A percentile compares a stretch with the other conserved stretches of the same genome.
phyloP scores from a whole-genome alignment of 2,797 vertebrate species.

The Tiaroga cobitis region DNA sequence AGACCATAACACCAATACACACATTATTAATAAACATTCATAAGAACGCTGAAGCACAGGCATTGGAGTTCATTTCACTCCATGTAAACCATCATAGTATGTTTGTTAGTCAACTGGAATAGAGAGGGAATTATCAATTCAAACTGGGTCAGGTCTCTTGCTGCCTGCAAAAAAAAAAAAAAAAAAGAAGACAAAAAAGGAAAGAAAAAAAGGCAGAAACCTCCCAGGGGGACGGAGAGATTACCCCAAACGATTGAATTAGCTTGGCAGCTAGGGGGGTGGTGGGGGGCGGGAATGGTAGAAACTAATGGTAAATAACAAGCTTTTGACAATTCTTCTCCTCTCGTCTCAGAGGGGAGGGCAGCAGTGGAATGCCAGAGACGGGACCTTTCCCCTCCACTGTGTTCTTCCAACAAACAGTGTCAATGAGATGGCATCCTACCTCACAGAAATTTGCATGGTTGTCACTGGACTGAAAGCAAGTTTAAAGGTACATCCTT shows the following conservation, averaged over 20 bases:
- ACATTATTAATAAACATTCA: neutral
- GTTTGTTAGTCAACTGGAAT: constrained; percentile 38
- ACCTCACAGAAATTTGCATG: constrained; percentile 86
- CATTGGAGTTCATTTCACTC: neutral
- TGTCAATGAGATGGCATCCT: constrained; percentile 84
- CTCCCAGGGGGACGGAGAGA: constrained; percentile 55
- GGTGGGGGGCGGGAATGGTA: constrained; percentile 70
- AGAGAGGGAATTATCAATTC: constrained; percentile 44
- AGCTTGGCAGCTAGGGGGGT: constrained; percentile 71
- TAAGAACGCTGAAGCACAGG: neutral
- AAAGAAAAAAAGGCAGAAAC: constrained; percentile 46
- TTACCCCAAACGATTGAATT: constrained; percentile 76
- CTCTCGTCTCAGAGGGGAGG: constrained; percentile 76
- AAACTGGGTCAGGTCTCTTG: constrained; percentile 73
- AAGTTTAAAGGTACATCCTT: constrained; percentile 88
- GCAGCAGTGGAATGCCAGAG: constrained; percentile 76
- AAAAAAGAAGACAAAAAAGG: constrained; percentile 45
- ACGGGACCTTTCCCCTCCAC: constrained; percentile 78
- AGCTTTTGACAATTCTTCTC: constrained; percentile 83
- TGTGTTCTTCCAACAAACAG: constrained; percentile 84
- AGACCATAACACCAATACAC: neutral
- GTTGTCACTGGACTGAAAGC: constrained; percentile 84
- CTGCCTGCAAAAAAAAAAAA: constrained; percentile 43
- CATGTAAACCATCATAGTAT: constrained; percentile 23
- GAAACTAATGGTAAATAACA: constrained; percentile 82